Percentiles rank a stretch among this genome's conserved stretches.
phyloP scores from a whole-genome alignment of 2,888 invertebrate species.

The Epistrophella euchroma region DNA sequence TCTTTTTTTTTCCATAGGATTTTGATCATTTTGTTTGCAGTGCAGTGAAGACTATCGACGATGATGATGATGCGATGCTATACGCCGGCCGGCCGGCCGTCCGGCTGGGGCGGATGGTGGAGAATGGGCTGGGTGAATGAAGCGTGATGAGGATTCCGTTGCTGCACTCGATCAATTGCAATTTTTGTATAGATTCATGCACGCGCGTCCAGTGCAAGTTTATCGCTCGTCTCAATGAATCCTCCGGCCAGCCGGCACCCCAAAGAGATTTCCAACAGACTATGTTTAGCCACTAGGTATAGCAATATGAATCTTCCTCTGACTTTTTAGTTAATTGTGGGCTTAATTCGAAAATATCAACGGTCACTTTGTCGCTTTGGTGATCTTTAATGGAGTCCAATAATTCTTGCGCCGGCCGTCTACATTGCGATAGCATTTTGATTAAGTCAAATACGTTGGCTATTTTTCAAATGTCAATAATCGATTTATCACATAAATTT shows the following conservation, averaged over 20 bases:
- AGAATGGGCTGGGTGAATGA: constrained; percentile 7
- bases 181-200: constrained; percentile 63
- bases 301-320: neutral
- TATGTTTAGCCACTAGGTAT: neutral
- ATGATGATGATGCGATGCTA: too few relatives aligned
- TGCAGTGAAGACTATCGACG: neutral
- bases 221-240: constrained; percentile 43
- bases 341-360: constrained; percentile 70
- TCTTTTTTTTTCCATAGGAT: constrained; percentile 36
- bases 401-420: too few relatives aligned
- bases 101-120: neutral
- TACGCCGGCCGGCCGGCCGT: too few relatives aligned
- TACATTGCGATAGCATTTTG: constrained; percentile 50
- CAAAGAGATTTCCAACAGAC: constrained; percentile 9
- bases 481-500: constrained; percentile 53
- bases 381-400: constrained; percentile 35
- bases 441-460: constrained; percentile 55
- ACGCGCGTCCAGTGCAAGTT: constrained; percentile 54
- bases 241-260: neutral
- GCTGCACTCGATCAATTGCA: constrained; percentile 55
- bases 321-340: constrained; percentile 50
- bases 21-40: constrained; percentile 27
- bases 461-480: constrained; percentile 64
- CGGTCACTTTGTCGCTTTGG: constrained; percentile 34
- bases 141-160: constrained; percentile 37